phyloP scores from a whole-genome alignment of 2,113 vertebrate species.

The Gobius niger region DNA sequence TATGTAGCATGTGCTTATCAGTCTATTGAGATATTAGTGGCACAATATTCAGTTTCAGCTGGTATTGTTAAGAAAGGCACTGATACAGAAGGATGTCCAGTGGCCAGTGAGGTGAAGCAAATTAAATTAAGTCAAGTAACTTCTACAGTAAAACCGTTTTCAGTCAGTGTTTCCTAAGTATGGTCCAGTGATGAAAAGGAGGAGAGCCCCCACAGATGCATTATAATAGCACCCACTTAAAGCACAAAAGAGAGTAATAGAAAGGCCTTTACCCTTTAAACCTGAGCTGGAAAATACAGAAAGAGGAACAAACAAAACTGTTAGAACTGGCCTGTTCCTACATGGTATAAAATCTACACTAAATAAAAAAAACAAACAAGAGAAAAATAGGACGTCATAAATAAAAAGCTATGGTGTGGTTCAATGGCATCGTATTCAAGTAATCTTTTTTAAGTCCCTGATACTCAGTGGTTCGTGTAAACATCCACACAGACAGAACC shows the following conservation, averaged over 20 bases:
- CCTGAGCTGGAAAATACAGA: conserved; percentile 61
- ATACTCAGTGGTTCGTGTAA: conserved; percentile 80
- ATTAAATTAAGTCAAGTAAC: conserved; percentile 29
- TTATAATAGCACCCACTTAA: conserved; percentile 57
- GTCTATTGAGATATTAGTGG: not conserved
- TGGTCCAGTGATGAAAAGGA: conserved; percentile 54
- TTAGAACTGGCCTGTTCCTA: conserved; percentile 46
- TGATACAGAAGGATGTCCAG: not conserved
- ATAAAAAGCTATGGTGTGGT: conserved; percentile 76
- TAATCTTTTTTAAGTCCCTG: conserved; percentile 84
- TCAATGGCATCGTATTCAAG: conserved; percentile 85
- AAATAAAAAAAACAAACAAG: conserved; percentile 50
- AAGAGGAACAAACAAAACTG: conserved; percentile 39
- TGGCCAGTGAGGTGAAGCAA: conserved; percentile 5
- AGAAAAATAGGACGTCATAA: conserved; percentile 56
- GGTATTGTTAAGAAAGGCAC: conserved; percentile 22
- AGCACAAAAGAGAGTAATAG: conserved; percentile 52
- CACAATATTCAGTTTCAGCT: not conserved
- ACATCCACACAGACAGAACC: conserved; percentile 77
- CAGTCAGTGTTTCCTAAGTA: conserved; percentile 32
- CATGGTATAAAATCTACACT: conserved; percentile 57
- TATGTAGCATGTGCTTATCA: conserved; percentile 21
- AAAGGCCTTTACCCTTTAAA: conserved; percentile 43
- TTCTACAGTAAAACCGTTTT: conserved; percentile 22
- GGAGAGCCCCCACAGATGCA: conserved; percentile 35